Evolutionary conservation across 2,797 vertebrate species (phyloP).

Genomic region (Schizothorax lantsangensis): DNA sequence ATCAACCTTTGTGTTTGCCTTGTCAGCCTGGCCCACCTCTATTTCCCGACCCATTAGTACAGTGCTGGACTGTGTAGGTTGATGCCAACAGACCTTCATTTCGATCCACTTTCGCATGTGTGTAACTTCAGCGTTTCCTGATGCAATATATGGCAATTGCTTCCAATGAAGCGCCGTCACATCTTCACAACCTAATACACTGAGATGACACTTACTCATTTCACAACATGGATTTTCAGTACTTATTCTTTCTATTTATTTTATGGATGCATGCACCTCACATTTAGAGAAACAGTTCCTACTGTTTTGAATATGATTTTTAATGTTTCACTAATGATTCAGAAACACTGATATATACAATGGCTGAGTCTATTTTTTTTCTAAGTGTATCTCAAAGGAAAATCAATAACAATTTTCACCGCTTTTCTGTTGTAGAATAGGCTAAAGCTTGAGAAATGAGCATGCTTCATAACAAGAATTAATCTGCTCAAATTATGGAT

Average conservation of each 20-base stretch:
- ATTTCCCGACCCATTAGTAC: neutral
- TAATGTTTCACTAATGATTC: neutral
- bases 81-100: slow-evolving; percentile 17
- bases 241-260: neutral
- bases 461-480: neutral
- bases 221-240: neutral
- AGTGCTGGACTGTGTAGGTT: slow-evolving; percentile 19
- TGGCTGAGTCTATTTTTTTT: neutral
- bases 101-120: slow-evolving; percentile 4
- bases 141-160: slow-evolving; percentile 56
- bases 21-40: slow-evolving; percentile 2
- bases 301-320: neutral
- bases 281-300: neutral
- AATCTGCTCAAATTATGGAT: neutral
- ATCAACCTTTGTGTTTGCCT: slow-evolving; percentile 6
- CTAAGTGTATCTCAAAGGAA: neutral
- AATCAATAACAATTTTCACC: neutral
- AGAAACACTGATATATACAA: neutral
- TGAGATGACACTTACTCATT: neutral
- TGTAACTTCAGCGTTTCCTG: slow-evolving; percentile 45
- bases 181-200: neutral
- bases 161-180: slow-evolving; percentile 13
- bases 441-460: neutral
- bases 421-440: neutral
- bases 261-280: neutral